A percentile compares a stretch with the other conserved stretches of the same genome.
Evolutionary conservation across 2,888 invertebrate genomes (phyloP).

Genomic region (Junonia oenone): DNA sequence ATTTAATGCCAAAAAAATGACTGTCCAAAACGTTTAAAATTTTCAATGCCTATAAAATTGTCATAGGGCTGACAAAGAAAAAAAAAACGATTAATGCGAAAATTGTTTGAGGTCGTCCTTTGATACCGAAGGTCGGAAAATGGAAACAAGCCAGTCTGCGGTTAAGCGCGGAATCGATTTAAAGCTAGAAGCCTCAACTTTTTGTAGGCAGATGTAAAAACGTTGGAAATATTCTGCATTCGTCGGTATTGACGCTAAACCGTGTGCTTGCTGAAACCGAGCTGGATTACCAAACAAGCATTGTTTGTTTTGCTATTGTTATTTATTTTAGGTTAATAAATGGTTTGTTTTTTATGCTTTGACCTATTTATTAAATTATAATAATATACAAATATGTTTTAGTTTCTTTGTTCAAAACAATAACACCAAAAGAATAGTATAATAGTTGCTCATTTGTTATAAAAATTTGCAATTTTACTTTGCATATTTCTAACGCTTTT

Average conservation of each 20-base stretch:
- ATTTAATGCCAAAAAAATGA: too few species aligned
- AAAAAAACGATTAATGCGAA: slow-evolving; percentile 2
- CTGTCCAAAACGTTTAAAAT: neutral
- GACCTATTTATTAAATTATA: too few species aligned
- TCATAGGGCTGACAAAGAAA: neutral
- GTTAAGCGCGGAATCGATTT: slow-evolving; percentile 32
- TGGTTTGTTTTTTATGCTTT: too few species aligned
- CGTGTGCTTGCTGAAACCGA: neutral
- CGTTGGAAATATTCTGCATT: slow-evolving; percentile 15
- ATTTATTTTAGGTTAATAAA: too few species aligned
- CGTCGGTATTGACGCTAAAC: neutral
- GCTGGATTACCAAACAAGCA: neutral
- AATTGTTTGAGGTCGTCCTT: slow-evolving; percentile 25
- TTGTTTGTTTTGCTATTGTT: too few species aligned
- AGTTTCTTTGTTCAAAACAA: too few species aligned
- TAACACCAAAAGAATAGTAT: too few species aligned
- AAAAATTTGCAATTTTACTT: too few species aligned
- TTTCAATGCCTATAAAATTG: neutral
- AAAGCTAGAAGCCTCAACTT: slow-evolving; percentile 20
- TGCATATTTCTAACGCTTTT: too few species aligned
- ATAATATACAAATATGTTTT: too few species aligned
- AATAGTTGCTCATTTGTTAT: too few species aligned
- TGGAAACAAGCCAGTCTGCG: slow-evolving; percentile 32
- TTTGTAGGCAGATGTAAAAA: slow-evolving; percentile 23
- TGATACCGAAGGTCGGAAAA: slow-evolving; percentile 28